Base-by-base conservation (phyloP, 2,113 vertebrate species). In the Cebus imitator region DNA sequence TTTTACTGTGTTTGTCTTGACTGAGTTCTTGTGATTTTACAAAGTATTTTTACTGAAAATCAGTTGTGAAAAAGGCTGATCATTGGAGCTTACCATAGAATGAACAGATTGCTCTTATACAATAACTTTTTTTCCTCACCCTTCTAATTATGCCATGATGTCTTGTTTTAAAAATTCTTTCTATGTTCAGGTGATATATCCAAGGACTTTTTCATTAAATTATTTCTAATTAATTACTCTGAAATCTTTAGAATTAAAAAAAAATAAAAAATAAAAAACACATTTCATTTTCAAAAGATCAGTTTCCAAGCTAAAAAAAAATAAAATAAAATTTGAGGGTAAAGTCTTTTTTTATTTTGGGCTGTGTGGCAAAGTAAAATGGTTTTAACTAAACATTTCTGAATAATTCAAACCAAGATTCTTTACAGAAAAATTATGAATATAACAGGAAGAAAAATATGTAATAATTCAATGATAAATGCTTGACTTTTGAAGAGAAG, bases 151-250 rank as follows among this genome's bases (percentile, higher is more conserved):
- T 21, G 12, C 1, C 55, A 40, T 75, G 32, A 75, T 43, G 3
- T 78, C 21, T 78, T 75, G 18, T 37, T 84, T 79, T 20, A 35
- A 1, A 23, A 40, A 81, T 32, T 3, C 2, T 66, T 58, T 90
- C 43, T 55, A 0, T 70, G 12, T 18, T 23, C 4, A 0, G 1
- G 0, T 86, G 30, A 17, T 45, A 61, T 0, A 30, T 11, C 3
- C 6, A 25, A 5, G 5, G 1, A 89, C 8, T 16, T 73, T 78
- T 37, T n/a, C 7, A 32, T 94, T 61, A 48, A 57, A 40, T 57
- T 90, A 1, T 48, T 0, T 45, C 18, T 20, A 48, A 87, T 32
- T 66, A 90, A 76, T 58, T 82, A 14, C 9, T 89, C 17, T 52
- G 43, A 35, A 45, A 58, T 52, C 9, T 27, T 32, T 61, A 76